Evolutionary conservation across 2,797 vertebrate genomes (phyloP).

Genomic region (Oophaga sylvatica): DNA sequence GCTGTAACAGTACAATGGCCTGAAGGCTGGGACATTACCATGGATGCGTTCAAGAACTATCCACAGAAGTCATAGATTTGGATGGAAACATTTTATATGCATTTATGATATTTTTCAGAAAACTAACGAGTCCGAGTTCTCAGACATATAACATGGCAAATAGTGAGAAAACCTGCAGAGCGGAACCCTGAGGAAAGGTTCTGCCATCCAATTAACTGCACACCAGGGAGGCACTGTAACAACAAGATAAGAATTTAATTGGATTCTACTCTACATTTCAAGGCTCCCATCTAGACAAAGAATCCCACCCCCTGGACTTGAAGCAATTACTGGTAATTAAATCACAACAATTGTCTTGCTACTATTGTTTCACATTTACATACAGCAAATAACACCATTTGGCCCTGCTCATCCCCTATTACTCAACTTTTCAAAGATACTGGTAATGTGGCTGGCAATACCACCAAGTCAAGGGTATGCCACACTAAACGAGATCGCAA

Average conservation of each 20-base stretch:
- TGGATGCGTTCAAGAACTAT: not conserved
- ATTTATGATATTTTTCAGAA: slow-evolving; percentile 8
- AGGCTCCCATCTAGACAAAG: slow-evolving; percentile 48
- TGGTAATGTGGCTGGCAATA: no score
- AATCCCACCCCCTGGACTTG: slow-evolving; percentile 36
- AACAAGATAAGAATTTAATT: slow-evolving; percentile 60
- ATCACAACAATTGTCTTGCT: slow-evolving; percentile 20
- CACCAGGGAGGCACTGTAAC: slow-evolving; percentile 47
- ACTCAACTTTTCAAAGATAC: slow-evolving; percentile 21
- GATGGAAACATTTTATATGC: not conserved
- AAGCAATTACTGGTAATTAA: slow-evolving; percentile 49
- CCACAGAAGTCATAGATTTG: not conserved
- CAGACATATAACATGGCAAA: not conserved
- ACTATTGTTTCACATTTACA: slow-evolving; percentile 48
- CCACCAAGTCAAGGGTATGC: not conserved
- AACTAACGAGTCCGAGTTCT: not conserved
- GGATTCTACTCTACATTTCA: slow-evolving; percentile 59
- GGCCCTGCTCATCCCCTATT: not conserved
- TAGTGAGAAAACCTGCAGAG: slow-evolving; percentile 38
- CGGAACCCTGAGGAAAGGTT: slow-evolving; percentile 29
- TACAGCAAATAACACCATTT: slow-evolving; percentile 12
- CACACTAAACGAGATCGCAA: no score
- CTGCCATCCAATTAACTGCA: slow-evolving; percentile 55
- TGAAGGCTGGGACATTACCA: not conserved
- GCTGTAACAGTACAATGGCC: no score